phyloP scores from a whole-genome alignment of 2,888 invertebrate species.

The Drosophila birchii region DNA sequence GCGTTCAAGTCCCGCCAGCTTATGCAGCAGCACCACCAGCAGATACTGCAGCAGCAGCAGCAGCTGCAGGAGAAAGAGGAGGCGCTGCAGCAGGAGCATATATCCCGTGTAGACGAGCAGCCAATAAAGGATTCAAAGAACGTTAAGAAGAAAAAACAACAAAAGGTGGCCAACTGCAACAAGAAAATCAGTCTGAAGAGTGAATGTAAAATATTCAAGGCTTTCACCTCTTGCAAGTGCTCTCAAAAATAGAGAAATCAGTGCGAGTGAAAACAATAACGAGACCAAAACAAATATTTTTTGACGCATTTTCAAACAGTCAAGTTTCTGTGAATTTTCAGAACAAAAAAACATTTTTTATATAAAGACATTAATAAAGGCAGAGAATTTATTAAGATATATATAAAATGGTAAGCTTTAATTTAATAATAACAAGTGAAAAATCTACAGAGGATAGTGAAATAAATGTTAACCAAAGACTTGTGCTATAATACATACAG shows the following conservation, averaged over 20 bases:
- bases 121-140: slow-evolving; percentile 2
- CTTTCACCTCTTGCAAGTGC: slow-evolving; percentile 56
- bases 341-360: not conserved
- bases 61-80: not conserved
- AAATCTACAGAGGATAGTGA: not conserved
- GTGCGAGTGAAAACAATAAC: slow-evolving; percentile 12
- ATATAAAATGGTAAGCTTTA: slow-evolving; percentile 9
- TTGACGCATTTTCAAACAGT: slow-evolving; percentile 28
- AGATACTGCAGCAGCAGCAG: slow-evolving; percentile 7
- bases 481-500: not conserved
- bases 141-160: not conserved
- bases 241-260: slow-evolving; percentile 17
- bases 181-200: slow-evolving; percentile 54
- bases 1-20: slow-evolving; percentile 48
- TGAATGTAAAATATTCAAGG: slow-evolving; percentile 54
- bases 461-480: too few relatives aligned
- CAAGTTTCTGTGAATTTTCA: slow-evolving; percentile 21
- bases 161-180: slow-evolving; percentile 12
- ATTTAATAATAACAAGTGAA: not conserved
- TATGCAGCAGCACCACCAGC: slow-evolving; percentile 25
- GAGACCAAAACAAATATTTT: slow-evolving; percentile 13
- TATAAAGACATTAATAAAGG: not conserved
- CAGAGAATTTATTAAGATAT: not conserved
- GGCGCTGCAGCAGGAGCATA: slow-evolving; percentile 11
- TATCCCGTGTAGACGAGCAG: not conserved